phyloP scores from a whole-genome alignment of 2,888 invertebrate species.

The Cataglyphis cursor region DNA sequence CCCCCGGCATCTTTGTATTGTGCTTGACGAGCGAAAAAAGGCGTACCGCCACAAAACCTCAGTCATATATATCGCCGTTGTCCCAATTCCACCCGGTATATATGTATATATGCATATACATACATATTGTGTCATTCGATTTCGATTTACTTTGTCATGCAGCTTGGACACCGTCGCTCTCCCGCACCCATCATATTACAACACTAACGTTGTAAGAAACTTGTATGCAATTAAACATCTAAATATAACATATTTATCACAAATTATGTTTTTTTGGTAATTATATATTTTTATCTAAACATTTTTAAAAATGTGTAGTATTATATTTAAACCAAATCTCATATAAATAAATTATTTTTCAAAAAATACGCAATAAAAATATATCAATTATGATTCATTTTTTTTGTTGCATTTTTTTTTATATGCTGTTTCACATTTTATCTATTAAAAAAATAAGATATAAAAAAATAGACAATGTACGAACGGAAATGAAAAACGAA shows the following conservation, averaged over 20 bases:
- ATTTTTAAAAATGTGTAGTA: not conserved
- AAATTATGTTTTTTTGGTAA: not conserved
- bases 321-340: not conserved
- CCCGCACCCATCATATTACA: conserved; percentile 4
- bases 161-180: conserved; percentile 33
- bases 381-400: not conserved
- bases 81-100: conserved; percentile 78
- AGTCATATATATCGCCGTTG: conserved; percentile 69
- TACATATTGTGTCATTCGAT: conserved; percentile 77
- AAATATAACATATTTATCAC: not conserved
- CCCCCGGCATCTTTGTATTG: conserved; percentile 14
- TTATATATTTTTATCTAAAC: not conserved
- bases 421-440: not conserved
- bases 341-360: not conserved
- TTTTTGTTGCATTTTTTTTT: not conserved
- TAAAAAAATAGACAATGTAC: not conserved
- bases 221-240: not conserved
- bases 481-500: conserved; percentile 8
- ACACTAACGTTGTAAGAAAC: not conserved
- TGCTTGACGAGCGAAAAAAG: conserved; percentile 63
- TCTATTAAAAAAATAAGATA: not conserved
- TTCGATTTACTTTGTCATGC: conserved; percentile 69
- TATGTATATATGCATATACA: conserved; percentile 7
- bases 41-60: conserved; percentile 65
- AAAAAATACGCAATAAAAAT: not conserved